A percentile compares a stretch with the other conserved stretches of the same genome.
These are phyloP conservation scores for Syngnathoides biaculeatus DNA, from an alignment of 2,113 vertebrate genomes.

Conservation along the genomic window DNA sequence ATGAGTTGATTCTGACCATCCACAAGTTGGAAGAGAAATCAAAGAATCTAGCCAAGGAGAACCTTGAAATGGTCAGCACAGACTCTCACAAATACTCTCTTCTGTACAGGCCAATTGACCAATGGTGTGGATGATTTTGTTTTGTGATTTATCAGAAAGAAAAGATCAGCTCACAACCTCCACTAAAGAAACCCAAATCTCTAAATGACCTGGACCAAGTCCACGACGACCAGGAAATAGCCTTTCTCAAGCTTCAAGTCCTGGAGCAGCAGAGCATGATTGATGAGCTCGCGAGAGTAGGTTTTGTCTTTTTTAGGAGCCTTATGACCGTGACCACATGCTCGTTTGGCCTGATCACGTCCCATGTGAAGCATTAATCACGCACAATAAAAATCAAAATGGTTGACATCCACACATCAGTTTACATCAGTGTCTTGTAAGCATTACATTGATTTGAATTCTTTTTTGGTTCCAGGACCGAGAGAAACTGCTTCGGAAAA, in stretches of 20 bases:
- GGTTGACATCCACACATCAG: not conserved
- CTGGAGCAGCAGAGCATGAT: slow-evolving; percentile 91
- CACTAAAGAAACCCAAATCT: slow-evolving; percentile 93
- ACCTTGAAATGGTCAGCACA: slow-evolving; percentile 88
- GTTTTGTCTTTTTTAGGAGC: not conserved
- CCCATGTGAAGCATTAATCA: not conserved
- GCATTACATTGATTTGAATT: not conserved
- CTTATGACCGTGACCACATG: not conserved
- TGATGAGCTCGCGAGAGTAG: slow-evolving; percentile 75
- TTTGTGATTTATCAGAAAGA: slow-evolving; percentile 83
- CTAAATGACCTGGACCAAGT: slow-evolving; percentile 97
- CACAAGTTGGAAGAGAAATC: slow-evolving; percentile 94
- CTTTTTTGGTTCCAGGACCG: slow-evolving; percentile 78
- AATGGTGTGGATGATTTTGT: slow-evolving; percentile 1
- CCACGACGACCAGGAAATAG: slow-evolving; percentile 94
- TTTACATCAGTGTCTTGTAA: not conserved
- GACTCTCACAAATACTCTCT: not conserved
- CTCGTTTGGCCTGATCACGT: not conserved
- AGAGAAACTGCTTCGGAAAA: slow-evolving; percentile 92
- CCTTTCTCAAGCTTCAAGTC: slow-evolving; percentile 96
- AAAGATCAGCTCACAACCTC: slow-evolving; percentile 89
- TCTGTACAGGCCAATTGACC: not conserved
- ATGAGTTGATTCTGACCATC: slow-evolving; percentile 88
- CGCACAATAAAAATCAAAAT: not conserved
- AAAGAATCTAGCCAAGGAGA: slow-evolving; percentile 87